phyloP scores from a whole-genome alignment of 2,888 invertebrate genomes.

The Dolichomitus sp. region DNA sequence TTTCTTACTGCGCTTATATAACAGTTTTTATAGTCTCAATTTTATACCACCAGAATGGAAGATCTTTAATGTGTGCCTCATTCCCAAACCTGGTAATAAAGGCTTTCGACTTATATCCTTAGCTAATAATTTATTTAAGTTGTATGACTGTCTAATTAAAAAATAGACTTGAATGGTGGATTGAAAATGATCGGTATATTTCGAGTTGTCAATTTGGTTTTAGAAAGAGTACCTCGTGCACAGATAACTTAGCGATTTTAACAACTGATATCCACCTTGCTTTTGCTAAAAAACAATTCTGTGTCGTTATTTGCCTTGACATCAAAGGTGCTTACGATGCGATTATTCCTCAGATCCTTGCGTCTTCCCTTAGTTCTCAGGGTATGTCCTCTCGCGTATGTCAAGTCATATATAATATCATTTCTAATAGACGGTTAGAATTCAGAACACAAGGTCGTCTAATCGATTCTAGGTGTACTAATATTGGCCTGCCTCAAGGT shows the following conservation, averaged over 20 bases:
- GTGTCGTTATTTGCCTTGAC: too few species aligned
- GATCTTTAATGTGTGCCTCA: too few species aligned
- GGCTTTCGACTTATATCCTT: slow-evolving; percentile 38
- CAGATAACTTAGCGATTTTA: slow-evolving; percentile 29
- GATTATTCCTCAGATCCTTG: background rate
- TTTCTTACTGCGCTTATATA: background rate
- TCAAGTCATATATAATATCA: slow-evolving; percentile 4
- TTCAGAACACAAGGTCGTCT: background rate
- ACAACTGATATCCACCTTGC: too few species aligned
- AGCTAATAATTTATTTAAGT: slow-evolving; percentile 24
- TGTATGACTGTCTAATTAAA: too few species aligned
- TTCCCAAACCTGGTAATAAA: slow-evolving; percentile 8
- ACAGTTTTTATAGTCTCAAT: background rate
- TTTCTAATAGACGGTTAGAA: background rate
- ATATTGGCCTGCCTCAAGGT: slow-evolving; percentile 22
- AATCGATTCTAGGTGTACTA: background rate
- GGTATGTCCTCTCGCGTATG: slow-evolving; percentile 11
- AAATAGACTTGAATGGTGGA: slow-evolving; percentile 38
- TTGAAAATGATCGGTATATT: slow-evolving; percentile 23
- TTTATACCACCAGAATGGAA: background rate
- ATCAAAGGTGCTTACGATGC: slow-evolving; percentile 52
- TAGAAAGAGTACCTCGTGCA: slow-evolving; percentile 34
- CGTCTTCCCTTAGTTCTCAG: background rate
- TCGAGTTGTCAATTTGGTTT: slow-evolving; percentile 40
- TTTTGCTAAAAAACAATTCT: too few species aligned